Evolutionary conservation across 64 coral and sea anemone genomes (phyloP), one percentile per base, ranked within the genome.

Genomic region (Montipora efflorescens): DNA sequence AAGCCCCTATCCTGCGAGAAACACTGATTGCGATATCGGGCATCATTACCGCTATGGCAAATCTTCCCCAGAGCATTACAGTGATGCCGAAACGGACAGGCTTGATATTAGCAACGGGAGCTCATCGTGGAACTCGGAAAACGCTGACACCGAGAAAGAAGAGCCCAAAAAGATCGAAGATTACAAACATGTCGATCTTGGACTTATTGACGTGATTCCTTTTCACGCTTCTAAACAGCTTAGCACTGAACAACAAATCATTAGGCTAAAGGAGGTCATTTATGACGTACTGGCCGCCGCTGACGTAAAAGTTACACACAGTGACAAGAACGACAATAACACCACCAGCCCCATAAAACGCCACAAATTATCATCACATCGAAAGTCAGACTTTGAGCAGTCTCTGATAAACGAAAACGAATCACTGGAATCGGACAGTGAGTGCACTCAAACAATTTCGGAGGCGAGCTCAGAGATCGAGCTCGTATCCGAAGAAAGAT

Each of bases 71-170:
- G 89, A 19, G 77, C 47, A 57, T 48, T 84, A 83, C 23, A 68
- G 68, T 53, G 93, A 89, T 66, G 93, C 92, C 8, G 93, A 95
- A 15, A 98, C 89, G 0, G 96, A 98, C n/a, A 90, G 93, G 20
- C 72, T 98, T 19, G 92, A 98, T 48, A 70, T 98, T 2, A 98
- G 93, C 53, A 95, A 92, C 67, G 96, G 82, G 72, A 93, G 96
- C 64, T 87, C 19, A 28, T 75, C 73, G 68, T 77, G 36, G 81
- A 83, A 76, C 69, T 91, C 85, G 52, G 93, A 90, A 96, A 92
- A 87, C 67, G 93, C 59, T 76, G 90, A 77, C 73, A 89, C 57
- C 49, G 82, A 77, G 3, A 79, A 75, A 58, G 48, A 88, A 45
- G 90, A 71, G 8, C 61, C 76, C 8, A 69, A 83, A 5, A 93